These are phyloP conservation scores for Hepsetus odoe DNA, from an alignment of 2,113 vertebrate species.

Conservation along the genomic window DNA sequence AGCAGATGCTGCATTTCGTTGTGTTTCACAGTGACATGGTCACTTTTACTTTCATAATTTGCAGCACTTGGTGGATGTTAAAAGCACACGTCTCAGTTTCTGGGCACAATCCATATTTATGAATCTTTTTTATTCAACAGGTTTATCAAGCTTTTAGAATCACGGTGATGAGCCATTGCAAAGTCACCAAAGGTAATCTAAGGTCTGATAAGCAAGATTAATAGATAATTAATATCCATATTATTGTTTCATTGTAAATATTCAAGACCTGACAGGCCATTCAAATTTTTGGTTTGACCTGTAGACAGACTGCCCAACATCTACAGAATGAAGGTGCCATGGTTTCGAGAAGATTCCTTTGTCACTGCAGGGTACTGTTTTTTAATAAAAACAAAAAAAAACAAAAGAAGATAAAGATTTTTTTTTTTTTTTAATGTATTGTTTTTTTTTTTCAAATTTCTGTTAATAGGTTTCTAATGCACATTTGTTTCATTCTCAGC, in stretches of 20 bases:
- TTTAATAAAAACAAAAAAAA: too few species aligned
- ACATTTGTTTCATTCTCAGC: conserved; percentile 60
- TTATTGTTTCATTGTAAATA: too few species aligned
- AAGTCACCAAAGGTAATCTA: conserved; percentile 79
- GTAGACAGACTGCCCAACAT: conserved; percentile 83
- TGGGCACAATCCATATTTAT: neutral
- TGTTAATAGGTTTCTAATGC: neutral
- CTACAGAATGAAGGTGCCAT: conserved; percentile 88
- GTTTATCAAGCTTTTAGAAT: conserved; percentile 95
- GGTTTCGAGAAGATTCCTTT: conserved; percentile 92
- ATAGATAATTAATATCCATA: too few species aligned
- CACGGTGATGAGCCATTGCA: conserved; percentile 83
- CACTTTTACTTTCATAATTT: too few species aligned
- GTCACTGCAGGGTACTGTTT: conserved; percentile 78
- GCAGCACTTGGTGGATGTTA: neutral
- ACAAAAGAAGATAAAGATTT: too few species aligned
- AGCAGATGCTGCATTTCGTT: too few species aligned
- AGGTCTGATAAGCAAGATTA: neutral
- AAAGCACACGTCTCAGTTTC: neutral
- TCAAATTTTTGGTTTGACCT: conserved; percentile 28
- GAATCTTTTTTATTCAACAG: conserved; percentile 67
- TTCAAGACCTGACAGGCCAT: neutral
- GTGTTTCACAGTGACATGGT: too few species aligned
- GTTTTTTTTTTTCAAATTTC: neutral
- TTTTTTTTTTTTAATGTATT: neutral